Evolutionary conservation across 92 coral and sea anemone species (phyloP).

Genomic region (Parazoanthus swiftii): DNA sequence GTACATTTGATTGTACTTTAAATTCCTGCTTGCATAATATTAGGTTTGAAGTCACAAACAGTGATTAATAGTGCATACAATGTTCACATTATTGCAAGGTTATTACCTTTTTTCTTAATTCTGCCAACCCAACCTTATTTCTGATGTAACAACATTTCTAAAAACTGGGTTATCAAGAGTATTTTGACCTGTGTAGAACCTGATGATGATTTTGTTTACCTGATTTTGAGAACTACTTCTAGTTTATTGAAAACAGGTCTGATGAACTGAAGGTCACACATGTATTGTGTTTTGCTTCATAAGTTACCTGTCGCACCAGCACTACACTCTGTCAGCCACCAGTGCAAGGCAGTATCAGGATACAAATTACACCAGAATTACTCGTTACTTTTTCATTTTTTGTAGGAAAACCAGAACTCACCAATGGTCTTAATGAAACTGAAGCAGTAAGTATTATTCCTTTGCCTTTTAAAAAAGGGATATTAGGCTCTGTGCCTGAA

Average conservation of each 20-base stretch:
- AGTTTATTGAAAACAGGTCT: conserved; percentile 46
- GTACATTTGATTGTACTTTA: background rate
- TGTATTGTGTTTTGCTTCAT: background rate
- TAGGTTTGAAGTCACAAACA: too few relatives aligned
- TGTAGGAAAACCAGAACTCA: conserved; percentile 88
- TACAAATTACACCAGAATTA: background rate
- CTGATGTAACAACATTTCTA: background rate
- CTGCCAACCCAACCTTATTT: background rate
- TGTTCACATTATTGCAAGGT: too few relatives aligned
- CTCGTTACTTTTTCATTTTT: background rate
- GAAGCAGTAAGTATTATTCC: conserved; percentile 77
- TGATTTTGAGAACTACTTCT: conserved; percentile 34
- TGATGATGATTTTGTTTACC: conserved; percentile 39
- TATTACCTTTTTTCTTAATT: too few relatives aligned
- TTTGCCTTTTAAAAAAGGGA: background rate
- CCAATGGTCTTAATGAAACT: conserved; percentile 93
- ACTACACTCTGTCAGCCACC: too few relatives aligned
- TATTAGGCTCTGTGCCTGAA: too few relatives aligned
- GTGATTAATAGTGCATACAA: too few relatives aligned
- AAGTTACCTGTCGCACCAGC: too few relatives aligned
- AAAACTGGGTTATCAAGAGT: background rate
- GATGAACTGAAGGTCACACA: conserved; percentile 34
- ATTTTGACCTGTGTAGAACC: background rate
- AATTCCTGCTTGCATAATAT: too few relatives aligned
- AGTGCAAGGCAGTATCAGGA: too few relatives aligned